Evolutionary conservation across 2,113 vertebrate species (phyloP).

Genomic region (Rhinopomastus cyanomelas): DNA sequence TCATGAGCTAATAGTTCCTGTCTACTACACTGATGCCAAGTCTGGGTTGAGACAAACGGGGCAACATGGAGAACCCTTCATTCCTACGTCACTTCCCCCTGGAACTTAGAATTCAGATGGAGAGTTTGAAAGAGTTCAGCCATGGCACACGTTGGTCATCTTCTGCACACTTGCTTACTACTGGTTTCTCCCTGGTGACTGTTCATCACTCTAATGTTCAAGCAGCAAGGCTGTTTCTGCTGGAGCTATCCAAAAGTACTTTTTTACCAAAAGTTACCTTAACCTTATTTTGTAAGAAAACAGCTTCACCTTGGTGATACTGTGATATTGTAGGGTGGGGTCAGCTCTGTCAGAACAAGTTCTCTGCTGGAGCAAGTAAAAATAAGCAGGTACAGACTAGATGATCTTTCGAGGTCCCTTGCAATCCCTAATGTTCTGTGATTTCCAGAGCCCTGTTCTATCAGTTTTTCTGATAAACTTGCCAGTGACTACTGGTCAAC

Average conservation of each 20-base stretch:
- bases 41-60: neutral
- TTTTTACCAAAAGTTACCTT: neutral
- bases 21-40: neutral
- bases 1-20: neutral
- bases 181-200: neutral
- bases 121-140: neutral
- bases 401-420: too few relatives aligned
- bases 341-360: neutral
- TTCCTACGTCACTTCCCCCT: neutral
- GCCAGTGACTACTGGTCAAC: neutral
- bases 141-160: neutral
- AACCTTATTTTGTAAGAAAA: neutral
- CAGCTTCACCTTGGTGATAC: too few relatives aligned
- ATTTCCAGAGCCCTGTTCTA: neutral
- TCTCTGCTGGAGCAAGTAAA: neutral
- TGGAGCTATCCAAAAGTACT: neutral
- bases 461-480: neutral
- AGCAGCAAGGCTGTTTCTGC: neutral
- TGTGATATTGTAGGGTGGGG: neutral
- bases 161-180: neutral
- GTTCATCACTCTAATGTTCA: neutral
- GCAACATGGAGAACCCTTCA: neutral
- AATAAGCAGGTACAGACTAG: too few relatives aligned
- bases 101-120: neutral
- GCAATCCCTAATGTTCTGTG: too few relatives aligned